These are phyloP conservation scores for Procapra przewalskii DNA, from an alignment of 2,113 vertebrate species.

Conservation along the genomic window DNA sequence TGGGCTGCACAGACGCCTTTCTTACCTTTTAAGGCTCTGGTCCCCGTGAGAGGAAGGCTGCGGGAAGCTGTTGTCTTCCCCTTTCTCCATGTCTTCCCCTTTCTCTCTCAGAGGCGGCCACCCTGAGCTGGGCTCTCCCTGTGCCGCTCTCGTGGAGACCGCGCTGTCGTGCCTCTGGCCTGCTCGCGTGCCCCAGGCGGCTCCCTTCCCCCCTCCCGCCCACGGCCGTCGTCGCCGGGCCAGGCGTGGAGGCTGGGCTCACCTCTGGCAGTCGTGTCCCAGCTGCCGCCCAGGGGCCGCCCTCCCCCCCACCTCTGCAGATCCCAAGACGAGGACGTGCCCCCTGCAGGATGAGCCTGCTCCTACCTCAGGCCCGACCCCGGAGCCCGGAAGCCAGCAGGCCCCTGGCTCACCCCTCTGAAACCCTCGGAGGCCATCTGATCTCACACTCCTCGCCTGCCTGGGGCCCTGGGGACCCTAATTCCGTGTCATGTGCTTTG, in stretches of 20 bases:
- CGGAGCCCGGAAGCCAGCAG: fast-evolving
- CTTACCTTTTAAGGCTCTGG: not conserved
- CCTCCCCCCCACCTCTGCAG: not conserved
- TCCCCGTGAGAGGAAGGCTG: not conserved
- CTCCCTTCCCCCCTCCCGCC: not conserved
- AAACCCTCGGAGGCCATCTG: not conserved
- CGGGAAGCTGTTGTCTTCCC: not conserved
- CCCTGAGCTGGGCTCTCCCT: not conserved
- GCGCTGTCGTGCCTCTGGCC: too few relatives aligned
- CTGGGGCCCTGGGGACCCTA: not conserved
- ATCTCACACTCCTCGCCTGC: not conserved
- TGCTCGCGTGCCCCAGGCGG: fast-evolving
- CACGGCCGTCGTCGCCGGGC: fast-evolving
- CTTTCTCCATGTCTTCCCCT: not conserved
- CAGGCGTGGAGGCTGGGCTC: not conserved
- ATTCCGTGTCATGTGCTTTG: not conserved
- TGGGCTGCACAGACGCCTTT: not conserved
- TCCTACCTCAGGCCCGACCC: not conserved
- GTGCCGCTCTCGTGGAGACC: fast-evolving
- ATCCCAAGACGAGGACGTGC: not conserved
- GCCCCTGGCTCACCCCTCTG: not conserved
- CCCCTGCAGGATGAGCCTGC: not conserved
- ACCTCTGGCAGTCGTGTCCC: not conserved
- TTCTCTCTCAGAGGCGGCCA: not conserved
- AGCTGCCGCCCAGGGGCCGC: fast-evolving